phyloP scores from a whole-genome alignment of 2,888 invertebrate species.

The Brachypterus glaber region DNA sequence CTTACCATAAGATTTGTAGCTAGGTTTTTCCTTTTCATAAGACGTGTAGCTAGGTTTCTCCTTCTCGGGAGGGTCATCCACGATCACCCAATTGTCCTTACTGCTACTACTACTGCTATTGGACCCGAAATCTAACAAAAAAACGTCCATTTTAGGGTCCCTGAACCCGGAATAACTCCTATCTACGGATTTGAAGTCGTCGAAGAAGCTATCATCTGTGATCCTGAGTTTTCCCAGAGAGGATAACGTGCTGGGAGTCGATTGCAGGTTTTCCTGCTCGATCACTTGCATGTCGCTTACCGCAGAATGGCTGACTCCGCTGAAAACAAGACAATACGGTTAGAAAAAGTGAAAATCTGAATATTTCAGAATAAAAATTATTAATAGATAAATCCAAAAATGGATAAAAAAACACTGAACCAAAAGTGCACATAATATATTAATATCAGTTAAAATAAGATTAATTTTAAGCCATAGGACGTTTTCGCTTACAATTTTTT shows the following conservation, averaged over 20 bases:
- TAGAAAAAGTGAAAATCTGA: no score
- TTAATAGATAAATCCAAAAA: no score
- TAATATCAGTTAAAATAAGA: no score
- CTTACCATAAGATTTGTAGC: slow-evolving; percentile 15
- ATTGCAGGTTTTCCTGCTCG: slow-evolving; percentile 64
- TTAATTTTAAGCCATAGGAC: no score
- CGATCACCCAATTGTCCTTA: slow-evolving; percentile 40
- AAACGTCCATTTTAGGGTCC: no score
- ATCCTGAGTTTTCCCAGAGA: slow-evolving; percentile 35
- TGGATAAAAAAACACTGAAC: no score
- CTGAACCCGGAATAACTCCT: neutral
- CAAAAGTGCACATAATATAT: no score
- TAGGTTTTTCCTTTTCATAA: slow-evolving; percentile 21
- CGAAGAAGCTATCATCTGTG: slow-evolving; percentile 43
- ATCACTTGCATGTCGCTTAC: slow-evolving; percentile 84
- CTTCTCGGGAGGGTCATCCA: slow-evolving; percentile 34
- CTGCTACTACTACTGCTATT: neutral
- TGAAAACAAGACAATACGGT: no score
- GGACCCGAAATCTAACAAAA: no score
- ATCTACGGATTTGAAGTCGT: slow-evolving; percentile 28
- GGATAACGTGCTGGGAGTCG: slow-evolving; percentile 39
- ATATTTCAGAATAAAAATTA: no score
- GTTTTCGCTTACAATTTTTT: no score
- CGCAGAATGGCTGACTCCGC: slow-evolving; percentile 76
- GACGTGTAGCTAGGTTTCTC: slow-evolving; percentile 22